A percentile compares a stretch with the other conserved stretches of the same genome.
Conservation (phyloP, 2,113 vertebrate species). For the Etheostoma spectabile region DNA sequence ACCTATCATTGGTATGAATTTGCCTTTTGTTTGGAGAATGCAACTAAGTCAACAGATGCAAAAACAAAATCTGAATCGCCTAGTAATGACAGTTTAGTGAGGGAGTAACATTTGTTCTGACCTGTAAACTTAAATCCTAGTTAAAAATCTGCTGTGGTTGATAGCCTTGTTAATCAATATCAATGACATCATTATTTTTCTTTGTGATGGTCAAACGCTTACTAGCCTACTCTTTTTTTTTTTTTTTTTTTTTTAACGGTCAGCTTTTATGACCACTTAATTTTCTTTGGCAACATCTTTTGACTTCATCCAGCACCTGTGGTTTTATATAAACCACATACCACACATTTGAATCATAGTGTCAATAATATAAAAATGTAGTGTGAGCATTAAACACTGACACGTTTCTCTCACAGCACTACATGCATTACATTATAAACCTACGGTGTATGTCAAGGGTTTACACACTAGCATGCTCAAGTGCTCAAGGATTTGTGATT, state of each 20-base stretch:
- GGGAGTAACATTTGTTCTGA: not conserved
- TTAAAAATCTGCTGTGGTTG: not conserved
- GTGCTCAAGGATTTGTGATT: not conserved
- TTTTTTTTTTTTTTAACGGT: constrained; percentile 3
- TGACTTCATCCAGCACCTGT: constrained; percentile 16
- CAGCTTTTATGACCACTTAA: constrained; percentile 24
- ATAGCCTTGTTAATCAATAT: constrained; percentile 7
- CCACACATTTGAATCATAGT: not conserved
- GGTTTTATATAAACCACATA: constrained; percentile 4
- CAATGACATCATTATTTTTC: constrained; percentile 2
- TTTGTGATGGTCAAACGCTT: constrained; percentile 32
- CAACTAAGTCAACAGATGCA: not conserved
- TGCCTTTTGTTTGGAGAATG: not conserved
- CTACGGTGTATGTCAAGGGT: not conserved
- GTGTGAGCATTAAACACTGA: not conserved
- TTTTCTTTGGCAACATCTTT: constrained; percentile 13
- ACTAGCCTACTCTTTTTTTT: not conserved
- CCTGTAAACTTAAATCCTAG: not conserved
- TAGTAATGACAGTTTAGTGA: not conserved
- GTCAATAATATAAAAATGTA: constrained; percentile 14
- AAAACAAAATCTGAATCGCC: not conserved
- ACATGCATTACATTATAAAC: not conserved
- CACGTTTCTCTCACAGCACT: not conserved
- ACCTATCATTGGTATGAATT: not conserved
- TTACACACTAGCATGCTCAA: not conserved